These are phyloP conservation scores for Pterocles gutturalis DNA, from an alignment of 2,113 vertebrate species.

Conservation along the genomic window DNA sequence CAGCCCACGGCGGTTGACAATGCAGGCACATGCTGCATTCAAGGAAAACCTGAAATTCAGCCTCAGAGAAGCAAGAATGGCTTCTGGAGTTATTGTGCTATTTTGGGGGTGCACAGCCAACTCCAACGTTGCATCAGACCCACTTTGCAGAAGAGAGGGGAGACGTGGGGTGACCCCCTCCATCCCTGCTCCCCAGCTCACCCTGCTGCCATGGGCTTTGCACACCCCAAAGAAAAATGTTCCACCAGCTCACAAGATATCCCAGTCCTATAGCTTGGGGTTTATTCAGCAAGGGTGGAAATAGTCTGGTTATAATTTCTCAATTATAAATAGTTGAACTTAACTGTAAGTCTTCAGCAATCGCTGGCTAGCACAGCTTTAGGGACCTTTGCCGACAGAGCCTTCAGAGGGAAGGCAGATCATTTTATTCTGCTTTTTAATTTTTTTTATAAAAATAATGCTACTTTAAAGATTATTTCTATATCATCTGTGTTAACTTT, in stretches of 20 bases:
- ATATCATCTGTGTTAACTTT: not conserved
- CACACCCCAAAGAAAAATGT: not conserved
- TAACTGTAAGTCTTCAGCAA: not conserved
- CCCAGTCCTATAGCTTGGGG: not conserved
- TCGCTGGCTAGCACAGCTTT: not conserved
- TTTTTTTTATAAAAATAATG: not conserved
- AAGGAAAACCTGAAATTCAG: not conserved
- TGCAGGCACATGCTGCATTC: not conserved
- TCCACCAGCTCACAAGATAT: not conserved
- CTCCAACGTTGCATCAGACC: not conserved
- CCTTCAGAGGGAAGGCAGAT: not conserved
- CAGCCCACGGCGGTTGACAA: not conserved
- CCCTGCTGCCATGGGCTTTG: not conserved
- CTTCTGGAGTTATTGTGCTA: not conserved
- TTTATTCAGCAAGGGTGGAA: not conserved
- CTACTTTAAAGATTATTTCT: slow-evolving; percentile 24
- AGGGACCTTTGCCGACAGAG: not conserved
- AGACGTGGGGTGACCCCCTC: fast-evolving
- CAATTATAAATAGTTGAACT: not conserved
- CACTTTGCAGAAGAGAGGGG: not conserved
- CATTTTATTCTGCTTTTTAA: not conserved
- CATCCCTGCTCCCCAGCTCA: not conserved
- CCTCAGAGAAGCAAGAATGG: not conserved
- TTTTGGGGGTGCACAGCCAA: not conserved
- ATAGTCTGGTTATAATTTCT: not conserved